Conservation (phyloP, 35 echinoderm and acorn worm genomes). For the Apostichopus parvimensis region DNA sequence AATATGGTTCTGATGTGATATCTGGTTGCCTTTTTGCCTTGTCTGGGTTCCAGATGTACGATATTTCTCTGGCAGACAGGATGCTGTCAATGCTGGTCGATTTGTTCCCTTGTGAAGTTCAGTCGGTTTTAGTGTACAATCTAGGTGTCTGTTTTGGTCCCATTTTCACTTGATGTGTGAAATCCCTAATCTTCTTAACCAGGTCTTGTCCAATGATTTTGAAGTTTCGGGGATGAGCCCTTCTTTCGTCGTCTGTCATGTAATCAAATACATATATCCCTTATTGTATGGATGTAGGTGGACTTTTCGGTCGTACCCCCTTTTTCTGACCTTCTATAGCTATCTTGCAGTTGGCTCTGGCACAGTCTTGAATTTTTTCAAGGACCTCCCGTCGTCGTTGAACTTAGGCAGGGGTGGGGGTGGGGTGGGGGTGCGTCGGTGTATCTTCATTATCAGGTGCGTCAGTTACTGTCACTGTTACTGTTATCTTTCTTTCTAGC, state of each 20-base stretch:
- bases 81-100: neutral
- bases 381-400: neutral
- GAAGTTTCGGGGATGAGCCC: constrained; percentile 58
- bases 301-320: constrained; percentile 45
- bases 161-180: constrained; percentile 39
- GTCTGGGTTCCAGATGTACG: neutral
- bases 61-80: neutral
- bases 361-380: constrained; percentile 25
- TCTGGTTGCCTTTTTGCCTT: neutral
- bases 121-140: constrained; percentile 64
- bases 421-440: neutral
- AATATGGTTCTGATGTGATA: no score
- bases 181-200: constrained; percentile 61
- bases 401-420: neutral
- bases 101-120: constrained; percentile 8
- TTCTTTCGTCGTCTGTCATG: constrained; percentile 33
- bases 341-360: neutral
- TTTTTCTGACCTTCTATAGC: constrained; percentile 37
- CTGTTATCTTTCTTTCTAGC: constrained; percentile 32
- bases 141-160: neutral
- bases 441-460: neutral
- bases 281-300: neutral
- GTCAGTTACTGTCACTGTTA: constrained; percentile 18
- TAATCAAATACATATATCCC: constrained; percentile 58
- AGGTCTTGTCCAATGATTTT: constrained; percentile 68